Conservation (phyloP, 2,888 invertebrate genomes). For the Drosophila prolongata region DNA sequence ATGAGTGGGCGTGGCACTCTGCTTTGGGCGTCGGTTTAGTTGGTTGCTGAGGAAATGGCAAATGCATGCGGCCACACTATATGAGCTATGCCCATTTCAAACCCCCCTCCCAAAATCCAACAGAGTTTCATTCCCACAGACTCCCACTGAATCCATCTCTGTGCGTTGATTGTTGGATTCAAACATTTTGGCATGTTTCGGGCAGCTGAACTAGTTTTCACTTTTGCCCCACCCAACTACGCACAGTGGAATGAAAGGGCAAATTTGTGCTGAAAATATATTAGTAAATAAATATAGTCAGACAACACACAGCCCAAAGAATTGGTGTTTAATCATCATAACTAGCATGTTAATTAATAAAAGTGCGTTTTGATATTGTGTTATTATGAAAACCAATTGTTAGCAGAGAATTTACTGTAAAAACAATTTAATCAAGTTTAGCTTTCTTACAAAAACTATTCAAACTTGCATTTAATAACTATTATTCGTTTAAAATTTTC, state of each 20-base stretch:
- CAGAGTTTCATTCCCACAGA: background rate
- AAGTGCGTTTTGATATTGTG: no score
- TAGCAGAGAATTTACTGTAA: no score
- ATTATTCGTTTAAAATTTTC: no score
- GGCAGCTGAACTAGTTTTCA: constrained; percentile 40
- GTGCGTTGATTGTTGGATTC: constrained; percentile 55
- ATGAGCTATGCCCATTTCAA: constrained; percentile 5
- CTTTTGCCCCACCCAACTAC: constrained; percentile 20
- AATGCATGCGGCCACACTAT: constrained; percentile 47
- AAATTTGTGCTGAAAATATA: background rate
- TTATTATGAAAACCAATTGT: no score
- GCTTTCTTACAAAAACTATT: no score
- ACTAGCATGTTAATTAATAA: no score
- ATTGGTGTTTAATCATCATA: no score
- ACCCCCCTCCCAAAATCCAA: background rate
- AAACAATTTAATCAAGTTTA: no score
- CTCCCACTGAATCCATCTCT: constrained; percentile 14
- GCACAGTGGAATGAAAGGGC: background rate
- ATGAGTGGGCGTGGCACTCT: constrained; percentile 32
- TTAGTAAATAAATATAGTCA: no score
- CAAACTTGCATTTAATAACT: background rate
- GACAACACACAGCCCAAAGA: no score
- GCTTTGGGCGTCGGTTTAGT: constrained; percentile 1
- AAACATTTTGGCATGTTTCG: constrained; percentile 66
- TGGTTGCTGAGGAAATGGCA: constrained; percentile 40